Conservation (phyloP, 2,888 invertebrate species). For the Mactromeris polynyma region DNA sequence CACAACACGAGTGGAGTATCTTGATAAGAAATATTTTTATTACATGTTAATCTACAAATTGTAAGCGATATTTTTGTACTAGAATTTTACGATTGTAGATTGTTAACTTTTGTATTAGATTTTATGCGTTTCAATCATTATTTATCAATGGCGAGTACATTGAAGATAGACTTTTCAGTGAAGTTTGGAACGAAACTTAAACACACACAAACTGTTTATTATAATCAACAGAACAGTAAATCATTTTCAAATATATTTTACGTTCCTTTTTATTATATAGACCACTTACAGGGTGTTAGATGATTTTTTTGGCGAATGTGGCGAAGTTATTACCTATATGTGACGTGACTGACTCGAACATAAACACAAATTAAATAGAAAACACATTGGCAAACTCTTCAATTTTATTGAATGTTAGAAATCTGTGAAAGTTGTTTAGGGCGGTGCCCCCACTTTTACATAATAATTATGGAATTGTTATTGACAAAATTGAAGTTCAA, state of each 20-base stretch:
- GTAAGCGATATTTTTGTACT: constrained; percentile 15
- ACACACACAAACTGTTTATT: not conserved
- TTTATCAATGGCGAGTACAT: not conserved
- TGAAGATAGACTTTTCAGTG: not conserved
- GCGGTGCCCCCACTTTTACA: not conserved
- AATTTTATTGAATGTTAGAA: not conserved
- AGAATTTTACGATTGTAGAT: not conserved
- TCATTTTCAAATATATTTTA: not conserved
- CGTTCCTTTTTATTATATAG: not conserved
- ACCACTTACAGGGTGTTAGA: not conserved
- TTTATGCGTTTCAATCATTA: not conserved
- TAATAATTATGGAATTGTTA: not conserved
- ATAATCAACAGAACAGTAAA: not conserved
- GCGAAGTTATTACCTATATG: not conserved
- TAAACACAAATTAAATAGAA: not conserved
- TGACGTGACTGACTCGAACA: not conserved
- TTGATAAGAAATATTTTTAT: not conserved
- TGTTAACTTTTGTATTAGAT: not conserved
- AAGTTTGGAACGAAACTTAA: not conserved
- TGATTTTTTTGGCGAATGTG: not conserved
- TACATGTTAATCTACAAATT: constrained; percentile 9
- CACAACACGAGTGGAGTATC: not conserved
- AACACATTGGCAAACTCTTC: not conserved
- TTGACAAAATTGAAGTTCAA: not conserved
- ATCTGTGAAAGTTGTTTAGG: not conserved